These are phyloP conservation scores for Leptinotarsa peninsularis DNA, from an alignment of 2,888 invertebrate species.

Conservation along the genomic window DNA sequence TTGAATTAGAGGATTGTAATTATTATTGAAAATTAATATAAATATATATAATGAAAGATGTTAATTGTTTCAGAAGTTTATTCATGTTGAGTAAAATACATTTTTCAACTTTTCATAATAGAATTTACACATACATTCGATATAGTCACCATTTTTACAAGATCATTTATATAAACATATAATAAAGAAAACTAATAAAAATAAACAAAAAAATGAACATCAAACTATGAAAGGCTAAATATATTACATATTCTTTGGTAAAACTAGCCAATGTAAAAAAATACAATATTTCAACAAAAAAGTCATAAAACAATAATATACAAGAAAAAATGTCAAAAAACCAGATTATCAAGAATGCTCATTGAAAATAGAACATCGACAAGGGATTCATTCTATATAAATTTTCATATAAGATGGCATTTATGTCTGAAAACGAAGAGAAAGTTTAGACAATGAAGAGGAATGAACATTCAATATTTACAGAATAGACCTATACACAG, in stretches of 20 bases:
- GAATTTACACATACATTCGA: constrained; percentile 65
- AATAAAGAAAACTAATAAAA: constrained; percentile 51
- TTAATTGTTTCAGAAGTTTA: constrained; percentile 46
- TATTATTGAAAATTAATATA: too few relatives aligned
- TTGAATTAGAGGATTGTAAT: too few relatives aligned
- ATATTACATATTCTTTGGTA: constrained; percentile 67
- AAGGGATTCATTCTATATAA: constrained; percentile 41
- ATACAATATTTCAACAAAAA: constrained; percentile 53
- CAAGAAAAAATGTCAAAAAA: constrained; percentile 49
- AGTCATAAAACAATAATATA: constrained; percentile 57
- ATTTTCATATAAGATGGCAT: constrained; percentile 38
- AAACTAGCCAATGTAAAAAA: constrained; percentile 65
- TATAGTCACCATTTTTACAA: constrained; percentile 62
- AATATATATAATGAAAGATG: not conserved
- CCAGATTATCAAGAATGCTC: constrained; percentile 45
- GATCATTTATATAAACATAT: constrained; percentile 54
- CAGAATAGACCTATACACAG: constrained; percentile 63
- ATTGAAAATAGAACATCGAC: constrained; percentile 47
- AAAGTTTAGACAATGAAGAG: constrained; percentile 46
- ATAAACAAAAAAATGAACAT: constrained; percentile 49
- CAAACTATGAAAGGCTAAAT: constrained; percentile 50
- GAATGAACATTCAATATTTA: constrained; percentile 60
- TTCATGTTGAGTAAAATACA: constrained; percentile 66
- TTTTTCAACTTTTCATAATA: constrained; percentile 65
- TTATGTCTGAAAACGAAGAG: constrained; percentile 41